Base-by-base conservation (phyloP, 2,888 invertebrate genomes). In the Lepidochitona cinerea region DNA sequence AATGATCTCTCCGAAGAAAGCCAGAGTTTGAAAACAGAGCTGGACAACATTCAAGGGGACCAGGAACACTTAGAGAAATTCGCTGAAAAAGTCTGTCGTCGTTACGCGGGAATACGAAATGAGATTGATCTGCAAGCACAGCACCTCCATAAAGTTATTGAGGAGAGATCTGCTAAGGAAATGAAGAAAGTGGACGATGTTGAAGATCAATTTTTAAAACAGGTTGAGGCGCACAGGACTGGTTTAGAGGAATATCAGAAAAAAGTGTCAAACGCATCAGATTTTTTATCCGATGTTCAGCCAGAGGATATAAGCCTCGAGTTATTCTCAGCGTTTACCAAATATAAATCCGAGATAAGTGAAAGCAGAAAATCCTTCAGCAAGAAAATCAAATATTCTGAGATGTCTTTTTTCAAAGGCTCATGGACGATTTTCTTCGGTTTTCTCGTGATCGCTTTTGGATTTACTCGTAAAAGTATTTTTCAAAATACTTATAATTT, bases 1-100 rank as follows among this genome's bases (percentile, higher is more conserved):
- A 80, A 79, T 67, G 68, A 78, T 54, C 78, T 87, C n/a, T 26
- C 7, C 7, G 36, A 32, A 7, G 32, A 33, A 7, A 12, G 14
- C 7, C 33, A 12, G 33, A 7, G 33, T 9, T 6, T 33, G 32
- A 23, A 12, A 32, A 14, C 29, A 33, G 65, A 65, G 23, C 32
- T 33, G 9, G 9, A 65, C 7, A 65, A 14, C 36, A 35, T 32
- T 35, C 32, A 35, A 6, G 7, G 23, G 6, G 33, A 65, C 33
- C 65, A 32, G 36, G 65, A 32, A 65, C 7, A 33, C 12, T 12
- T 65, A 33, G 36, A 65, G 12, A 33, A 65, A 14, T 35, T 65
- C 12, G 7, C 65, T 9, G 33, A 65, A 14, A 65, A 35, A 33
- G 32, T 65, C 7, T 33, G 36, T 32, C 7, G 23, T 7, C 32